phyloP scores from a whole-genome alignment of 2,797 vertebrate species.

The Ispidina lecontei region DNA sequence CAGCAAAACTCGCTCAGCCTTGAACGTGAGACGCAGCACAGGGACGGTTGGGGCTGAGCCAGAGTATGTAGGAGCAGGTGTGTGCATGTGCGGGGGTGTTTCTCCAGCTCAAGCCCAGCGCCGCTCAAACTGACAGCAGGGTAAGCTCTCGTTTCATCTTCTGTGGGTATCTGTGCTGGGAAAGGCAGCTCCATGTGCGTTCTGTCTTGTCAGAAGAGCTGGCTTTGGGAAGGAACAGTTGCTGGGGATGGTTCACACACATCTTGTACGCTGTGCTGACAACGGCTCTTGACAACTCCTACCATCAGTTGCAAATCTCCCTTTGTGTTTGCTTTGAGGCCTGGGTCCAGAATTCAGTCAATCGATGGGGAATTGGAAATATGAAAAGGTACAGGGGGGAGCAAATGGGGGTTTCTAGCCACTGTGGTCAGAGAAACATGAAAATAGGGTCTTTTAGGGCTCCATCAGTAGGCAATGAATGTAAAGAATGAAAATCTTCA shows the following conservation, averaged over 20 bases:
- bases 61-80: background rate
- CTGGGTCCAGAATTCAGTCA: background rate
- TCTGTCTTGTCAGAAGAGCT: background rate
- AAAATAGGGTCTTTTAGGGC: background rate
- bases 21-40: rapidly evolving
- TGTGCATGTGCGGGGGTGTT: background rate
- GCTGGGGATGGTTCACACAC: slow-evolving; percentile 1
- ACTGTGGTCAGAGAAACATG: rapidly evolving
- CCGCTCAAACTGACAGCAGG: slow-evolving; percentile 2
- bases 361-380: rapidly evolving
- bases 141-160: background rate
- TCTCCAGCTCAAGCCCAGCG: background rate
- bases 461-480: background rate
- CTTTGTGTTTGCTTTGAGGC: background rate
- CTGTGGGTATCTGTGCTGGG: background rate
- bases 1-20: background rate
- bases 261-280: slow-evolving; percentile 22
- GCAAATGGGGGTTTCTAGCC: background rate
- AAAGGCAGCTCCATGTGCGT: background rate
- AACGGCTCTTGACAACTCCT: slow-evolving; percentile 46
- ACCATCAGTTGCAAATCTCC: background rate
- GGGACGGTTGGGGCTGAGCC: background rate
- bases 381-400: background rate
- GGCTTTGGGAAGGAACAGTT: slow-evolving; percentile 19
- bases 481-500: background rate